Percentiles rank a stretch among this genome's conserved stretches.
Evolutionary conservation across 2,797 vertebrate species (phyloP).

Genomic region (Toxotes lorentzi): DNA sequence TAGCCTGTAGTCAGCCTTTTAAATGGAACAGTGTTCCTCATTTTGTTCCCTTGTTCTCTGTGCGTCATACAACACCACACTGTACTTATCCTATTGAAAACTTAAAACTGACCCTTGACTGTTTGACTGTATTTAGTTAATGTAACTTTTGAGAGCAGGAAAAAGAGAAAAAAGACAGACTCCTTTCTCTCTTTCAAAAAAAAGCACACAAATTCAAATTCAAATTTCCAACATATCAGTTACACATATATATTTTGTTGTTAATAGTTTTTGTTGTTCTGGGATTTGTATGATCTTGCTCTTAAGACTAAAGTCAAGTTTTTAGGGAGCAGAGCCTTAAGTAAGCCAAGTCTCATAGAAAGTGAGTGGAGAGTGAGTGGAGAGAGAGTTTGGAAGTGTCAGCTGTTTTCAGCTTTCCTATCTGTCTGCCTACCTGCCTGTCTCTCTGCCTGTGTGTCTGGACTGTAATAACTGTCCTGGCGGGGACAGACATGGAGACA

Average conservation of each 20-base stretch:
- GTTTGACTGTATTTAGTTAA: constrained; percentile 1
- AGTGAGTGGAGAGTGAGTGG: not conserved
- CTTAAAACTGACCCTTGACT: constrained; percentile 5
- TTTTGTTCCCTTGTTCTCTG: constrained; percentile 22
- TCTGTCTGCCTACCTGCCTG: constrained; percentile 24
- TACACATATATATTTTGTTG: no score
- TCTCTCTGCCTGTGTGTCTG: constrained; percentile 49
- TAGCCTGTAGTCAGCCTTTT: constrained; percentile 34
- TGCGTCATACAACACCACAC: constrained; percentile 16
- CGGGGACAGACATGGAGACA: constrained; percentile 56
- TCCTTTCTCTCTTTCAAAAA: not conserved
- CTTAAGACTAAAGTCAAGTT: not conserved
- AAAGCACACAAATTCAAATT: no score
- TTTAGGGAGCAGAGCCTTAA: not conserved
- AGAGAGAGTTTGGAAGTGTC: not conserved
- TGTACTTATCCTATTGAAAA: not conserved
- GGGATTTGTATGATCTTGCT: not conserved
- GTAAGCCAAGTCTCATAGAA: not conserved
- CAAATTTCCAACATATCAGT: no score
- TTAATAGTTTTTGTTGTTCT: not conserved
- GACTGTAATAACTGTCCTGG: constrained; percentile 59
- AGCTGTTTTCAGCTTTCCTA: constrained; percentile 12
- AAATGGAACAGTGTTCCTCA: constrained; percentile 32
- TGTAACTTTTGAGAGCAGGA: constrained; percentile 2
- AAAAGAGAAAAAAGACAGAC: not conserved